phyloP scores from a whole-genome alignment of 2,797 vertebrate species.

The Tapirus indicus region DNA sequence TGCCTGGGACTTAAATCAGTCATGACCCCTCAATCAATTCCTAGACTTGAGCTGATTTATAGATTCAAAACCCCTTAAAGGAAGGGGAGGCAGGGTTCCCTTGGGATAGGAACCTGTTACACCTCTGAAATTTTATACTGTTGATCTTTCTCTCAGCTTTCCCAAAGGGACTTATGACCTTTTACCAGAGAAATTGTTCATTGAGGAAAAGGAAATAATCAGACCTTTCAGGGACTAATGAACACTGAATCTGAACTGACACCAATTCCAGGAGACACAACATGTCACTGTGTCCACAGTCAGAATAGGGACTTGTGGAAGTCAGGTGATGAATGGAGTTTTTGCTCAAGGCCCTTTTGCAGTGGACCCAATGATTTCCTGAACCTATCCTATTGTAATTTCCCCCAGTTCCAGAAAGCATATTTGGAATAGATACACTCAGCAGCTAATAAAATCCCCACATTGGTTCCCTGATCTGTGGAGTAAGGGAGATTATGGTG shows the following conservation, averaged over 20 bases:
- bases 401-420: background rate
- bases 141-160: background rate
- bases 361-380: background rate
- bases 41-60: background rate
- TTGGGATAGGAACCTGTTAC: background rate
- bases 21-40: background rate
- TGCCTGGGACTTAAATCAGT: background rate
- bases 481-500: too few species aligned
- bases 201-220: background rate
- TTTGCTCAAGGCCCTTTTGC: background rate
- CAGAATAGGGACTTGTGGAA: background rate
- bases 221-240: background rate
- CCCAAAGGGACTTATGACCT: background rate
- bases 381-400: background rate
- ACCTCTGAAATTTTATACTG: background rate
- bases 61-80: background rate
- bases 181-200: background rate
- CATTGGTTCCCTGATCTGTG: background rate
- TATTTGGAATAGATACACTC: background rate
- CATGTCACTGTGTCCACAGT: background rate
- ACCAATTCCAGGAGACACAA: background rate
- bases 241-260: background rate
- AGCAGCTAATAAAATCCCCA: background rate
- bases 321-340: background rate
- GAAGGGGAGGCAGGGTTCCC: background rate